phyloP scores from a whole-genome alignment of 2,797 vertebrate species.

The Propithecus deckenii region DNA sequence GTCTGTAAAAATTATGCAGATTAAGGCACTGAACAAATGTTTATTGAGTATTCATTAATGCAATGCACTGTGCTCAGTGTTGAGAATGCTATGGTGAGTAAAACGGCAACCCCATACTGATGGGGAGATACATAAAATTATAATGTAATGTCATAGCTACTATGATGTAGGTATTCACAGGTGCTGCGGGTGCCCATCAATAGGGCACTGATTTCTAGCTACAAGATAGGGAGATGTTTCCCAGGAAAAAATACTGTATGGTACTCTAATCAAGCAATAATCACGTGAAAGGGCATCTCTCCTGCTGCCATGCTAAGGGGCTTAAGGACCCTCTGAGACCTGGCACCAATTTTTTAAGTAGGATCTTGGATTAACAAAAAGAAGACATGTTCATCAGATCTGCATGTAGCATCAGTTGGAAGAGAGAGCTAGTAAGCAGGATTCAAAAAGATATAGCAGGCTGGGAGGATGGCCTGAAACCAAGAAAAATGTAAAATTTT shows the following conservation, averaged over 20 bases:
- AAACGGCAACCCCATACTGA: background rate
- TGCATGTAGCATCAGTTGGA: background rate
- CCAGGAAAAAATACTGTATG: background rate
- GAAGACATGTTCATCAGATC: background rate
- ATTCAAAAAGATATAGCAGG: background rate
- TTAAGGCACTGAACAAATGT: background rate
- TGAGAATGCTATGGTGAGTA: background rate
- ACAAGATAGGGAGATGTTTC: background rate
- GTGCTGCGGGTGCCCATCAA: background rate
- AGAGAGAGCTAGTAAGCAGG: background rate
- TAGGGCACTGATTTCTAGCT: background rate
- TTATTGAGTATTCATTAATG: background rate
- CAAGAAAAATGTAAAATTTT: constrained; percentile 42
- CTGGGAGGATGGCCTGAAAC: background rate
- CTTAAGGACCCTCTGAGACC: background rate
- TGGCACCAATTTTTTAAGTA: background rate
- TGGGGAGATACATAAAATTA: background rate
- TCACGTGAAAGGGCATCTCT: background rate
- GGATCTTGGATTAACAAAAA: background rate
- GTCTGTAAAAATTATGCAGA: background rate
- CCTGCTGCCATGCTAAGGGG: background rate
- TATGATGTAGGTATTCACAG: background rate
- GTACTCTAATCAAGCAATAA: background rate
- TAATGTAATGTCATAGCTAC: background rate
- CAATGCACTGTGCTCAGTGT: too few species aligned